phyloP scores from a whole-genome alignment of 2,113 vertebrate genomes.

The Accipiter virgatus region DNA sequence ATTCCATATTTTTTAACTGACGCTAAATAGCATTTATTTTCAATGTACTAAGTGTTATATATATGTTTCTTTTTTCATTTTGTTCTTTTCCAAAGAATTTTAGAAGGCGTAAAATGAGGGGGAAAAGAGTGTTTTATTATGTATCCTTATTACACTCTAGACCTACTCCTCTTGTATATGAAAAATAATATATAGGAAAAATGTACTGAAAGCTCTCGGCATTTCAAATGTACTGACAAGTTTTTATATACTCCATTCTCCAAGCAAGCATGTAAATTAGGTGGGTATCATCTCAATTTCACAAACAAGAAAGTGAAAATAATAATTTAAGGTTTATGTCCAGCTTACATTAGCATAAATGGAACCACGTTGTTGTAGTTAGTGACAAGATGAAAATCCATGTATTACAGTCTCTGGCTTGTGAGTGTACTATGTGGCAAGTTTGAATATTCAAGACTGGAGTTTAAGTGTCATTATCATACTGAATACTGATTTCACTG shows the following conservation, averaged over 20 bases:
- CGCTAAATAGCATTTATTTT: background rate
- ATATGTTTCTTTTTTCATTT: background rate
- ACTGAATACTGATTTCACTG: background rate
- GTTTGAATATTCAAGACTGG: background rate
- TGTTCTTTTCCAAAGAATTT: background rate
- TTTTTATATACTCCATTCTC: background rate
- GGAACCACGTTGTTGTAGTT: background rate
- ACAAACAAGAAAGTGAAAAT: background rate
- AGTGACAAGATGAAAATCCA: background rate
- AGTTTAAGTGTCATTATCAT: background rate
- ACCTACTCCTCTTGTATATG: background rate
- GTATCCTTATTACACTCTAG: background rate
- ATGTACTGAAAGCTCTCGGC: background rate
- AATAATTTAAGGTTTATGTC: background rate
- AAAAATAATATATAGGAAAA: background rate
- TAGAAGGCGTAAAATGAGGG: background rate
- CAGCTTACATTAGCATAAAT: background rate
- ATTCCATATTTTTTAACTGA: background rate
- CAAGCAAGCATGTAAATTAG: background rate
- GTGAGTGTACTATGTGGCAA: background rate
- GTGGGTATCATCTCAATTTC: background rate
- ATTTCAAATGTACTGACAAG: background rate
- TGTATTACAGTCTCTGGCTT: background rate
- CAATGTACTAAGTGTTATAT: background rate
- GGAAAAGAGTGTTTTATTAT: background rate